Evolutionary conservation across 2,797 vertebrate genomes (phyloP).

Genomic region (Fistularia commersonii): DNA sequence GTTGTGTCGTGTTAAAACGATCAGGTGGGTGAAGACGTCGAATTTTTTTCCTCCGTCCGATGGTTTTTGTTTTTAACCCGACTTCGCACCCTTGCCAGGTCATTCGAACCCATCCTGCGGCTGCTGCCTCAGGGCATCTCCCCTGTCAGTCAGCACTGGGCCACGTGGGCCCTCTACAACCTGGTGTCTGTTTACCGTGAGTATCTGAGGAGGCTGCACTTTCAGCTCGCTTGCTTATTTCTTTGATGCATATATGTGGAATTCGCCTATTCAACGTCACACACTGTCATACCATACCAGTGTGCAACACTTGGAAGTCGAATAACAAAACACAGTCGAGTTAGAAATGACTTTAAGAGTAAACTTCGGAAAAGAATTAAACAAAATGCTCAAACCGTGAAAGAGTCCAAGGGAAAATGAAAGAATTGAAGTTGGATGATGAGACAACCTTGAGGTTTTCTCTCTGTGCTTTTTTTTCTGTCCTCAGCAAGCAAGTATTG

Average conservation of each 20-base stretch:
- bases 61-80: conserved; percentile 1
- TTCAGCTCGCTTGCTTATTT: not conserved
- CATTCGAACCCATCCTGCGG: conserved; percentile 96
- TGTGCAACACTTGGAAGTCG: too few relatives aligned
- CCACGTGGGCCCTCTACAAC: conserved; percentile 97
- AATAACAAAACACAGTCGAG: too few relatives aligned
- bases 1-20: too few relatives aligned
- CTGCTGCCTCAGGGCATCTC: conserved; percentile 92
- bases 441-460: not conserved
- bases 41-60: not conserved
- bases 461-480: not conserved
- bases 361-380: too few relatives aligned
- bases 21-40: too few relatives aligned
- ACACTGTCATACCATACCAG: too few relatives aligned
- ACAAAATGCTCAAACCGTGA: too few relatives aligned
- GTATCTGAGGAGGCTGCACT: conserved; percentile 52
- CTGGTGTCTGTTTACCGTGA: conserved; percentile 97
- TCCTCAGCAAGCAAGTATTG: conserved; percentile 91
- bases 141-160: conserved; percentile 98
- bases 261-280: too few relatives aligned
- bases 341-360: too few relatives aligned
- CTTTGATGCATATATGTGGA: not conserved
- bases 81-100: conserved; percentile 74
- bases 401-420: too few relatives aligned
- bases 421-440: too few relatives aligned